Base-by-base conservation (phyloP, 2,888 invertebrate species). In the Sialis fuliginosa region DNA sequence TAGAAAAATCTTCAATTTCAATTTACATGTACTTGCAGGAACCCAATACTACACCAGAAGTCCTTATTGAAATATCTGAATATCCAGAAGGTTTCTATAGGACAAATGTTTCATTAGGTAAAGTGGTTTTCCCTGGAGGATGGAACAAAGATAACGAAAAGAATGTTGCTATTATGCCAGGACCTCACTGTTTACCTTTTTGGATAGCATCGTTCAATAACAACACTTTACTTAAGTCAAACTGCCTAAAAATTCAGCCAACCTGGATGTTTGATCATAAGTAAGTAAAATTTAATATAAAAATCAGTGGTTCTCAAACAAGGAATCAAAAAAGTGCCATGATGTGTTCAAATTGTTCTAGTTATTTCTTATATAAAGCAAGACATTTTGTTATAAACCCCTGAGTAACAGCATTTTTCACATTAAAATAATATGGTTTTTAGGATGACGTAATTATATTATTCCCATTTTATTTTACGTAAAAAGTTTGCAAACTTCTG, bases 191-290 rank as follows among this genome's bases (percentile, higher is more conserved):
- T 56, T 66, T 83, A 33, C 77, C 80, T 56, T 81, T 77, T 46
- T 83, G 81, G 74, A 75, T 79, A 10, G 79, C 77, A 9, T 77
- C 81, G n/a, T 72, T 70, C 41, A 75, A 71, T 44, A 71, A 74
- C 52, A 62, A 61, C n/a, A 68, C 68, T 13, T 72, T 81, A 50
- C 62, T 76, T 33, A 70, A 78, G 40, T 71, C 71, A 45, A 76
- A 80, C 54, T 89, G 89, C 58, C 64, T 90, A 30, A 79, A 79
- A 59, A 83, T 86, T 51, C 79, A 82, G 59, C 88, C 89, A 0
- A 83, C 81, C 30, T 90, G 90, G 89, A 86, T 89, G 86, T 72
- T 74, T 56, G 80, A 85, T 53, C 58, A 47, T 10, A 47, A 33
- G 47, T 47, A 47, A 34, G 33, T 30, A 31, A 9, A 10, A 5